phyloP scores from a whole-genome alignment of 2,797 vertebrate genomes.

The Octomys mimax region DNA sequence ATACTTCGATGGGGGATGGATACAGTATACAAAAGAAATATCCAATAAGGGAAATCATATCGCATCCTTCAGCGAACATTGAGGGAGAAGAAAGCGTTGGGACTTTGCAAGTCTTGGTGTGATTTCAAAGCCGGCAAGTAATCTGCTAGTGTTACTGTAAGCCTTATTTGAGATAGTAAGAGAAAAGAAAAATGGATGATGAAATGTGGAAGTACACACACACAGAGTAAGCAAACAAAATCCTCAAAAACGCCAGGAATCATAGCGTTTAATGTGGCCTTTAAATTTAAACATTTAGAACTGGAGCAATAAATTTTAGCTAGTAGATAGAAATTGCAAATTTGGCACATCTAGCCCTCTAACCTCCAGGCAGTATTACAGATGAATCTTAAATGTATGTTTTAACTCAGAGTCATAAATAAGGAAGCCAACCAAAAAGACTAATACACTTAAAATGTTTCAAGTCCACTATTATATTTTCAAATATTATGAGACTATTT shows the following conservation, averaged over 20 bases:
- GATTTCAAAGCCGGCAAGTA: background rate
- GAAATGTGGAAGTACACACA: background rate
- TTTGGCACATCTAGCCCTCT: background rate
- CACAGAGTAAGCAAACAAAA: background rate
- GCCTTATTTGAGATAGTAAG: background rate
- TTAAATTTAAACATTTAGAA: constrained; percentile 13
- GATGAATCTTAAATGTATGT: background rate
- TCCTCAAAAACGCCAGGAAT: constrained; percentile 3
- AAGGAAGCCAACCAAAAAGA: background rate
- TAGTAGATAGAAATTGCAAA: background rate
- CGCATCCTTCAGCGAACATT: background rate
- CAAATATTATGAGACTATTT: background rate
- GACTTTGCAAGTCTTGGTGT: background rate
- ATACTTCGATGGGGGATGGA: background rate
- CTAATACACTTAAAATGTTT: background rate
- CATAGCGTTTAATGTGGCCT: background rate
- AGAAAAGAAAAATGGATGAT: background rate
- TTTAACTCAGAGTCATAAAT: constrained; percentile 19
- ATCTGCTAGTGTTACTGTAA: background rate
- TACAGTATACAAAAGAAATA: background rate
- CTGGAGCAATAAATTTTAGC: background rate
- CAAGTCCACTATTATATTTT: background rate
- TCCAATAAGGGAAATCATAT: background rate
- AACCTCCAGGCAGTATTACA: background rate
- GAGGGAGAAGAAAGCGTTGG: background rate